A percentile compares a stretch with the other conserved stretches of the same genome.
These are phyloP conservation scores for Trachops cirrhosus DNA, from an alignment of 2,797 vertebrate genomes.

Conservation along the genomic window DNA sequence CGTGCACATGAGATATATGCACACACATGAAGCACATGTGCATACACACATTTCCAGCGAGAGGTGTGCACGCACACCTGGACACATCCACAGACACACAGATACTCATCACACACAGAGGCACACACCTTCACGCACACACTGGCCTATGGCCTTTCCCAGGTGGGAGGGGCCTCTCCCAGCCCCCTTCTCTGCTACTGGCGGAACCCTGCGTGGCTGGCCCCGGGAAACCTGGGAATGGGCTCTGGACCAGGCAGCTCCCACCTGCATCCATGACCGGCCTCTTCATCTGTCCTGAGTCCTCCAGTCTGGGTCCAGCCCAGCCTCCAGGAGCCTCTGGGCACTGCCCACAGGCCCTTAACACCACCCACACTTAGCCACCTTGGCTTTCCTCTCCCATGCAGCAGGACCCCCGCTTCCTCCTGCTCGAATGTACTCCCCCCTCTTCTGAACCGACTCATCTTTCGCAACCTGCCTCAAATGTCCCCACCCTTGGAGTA, in stretches of 20 bases:
- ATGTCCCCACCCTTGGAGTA: neutral
- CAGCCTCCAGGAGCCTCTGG: neutral
- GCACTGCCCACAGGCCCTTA: neutral
- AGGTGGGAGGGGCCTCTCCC: neutral
- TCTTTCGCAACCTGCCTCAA: neutral
- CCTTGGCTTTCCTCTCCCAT: neutral
- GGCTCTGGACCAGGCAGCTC: neutral
- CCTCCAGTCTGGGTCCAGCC: neutral
- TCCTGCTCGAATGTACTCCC: neutral
- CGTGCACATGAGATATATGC: accelerated
- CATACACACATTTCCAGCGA: neutral
- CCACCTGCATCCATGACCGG: neutral
- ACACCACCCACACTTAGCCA: neutral
- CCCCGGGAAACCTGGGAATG: neutral
- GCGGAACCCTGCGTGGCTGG: neutral
- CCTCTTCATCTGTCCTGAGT: neutral
- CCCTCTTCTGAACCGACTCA: neutral
- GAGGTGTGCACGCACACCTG: neutral
- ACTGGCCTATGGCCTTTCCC: neutral
- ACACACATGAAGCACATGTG: neutral
- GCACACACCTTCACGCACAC: neutral
- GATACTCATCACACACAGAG: neutral
- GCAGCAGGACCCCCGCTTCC: neutral
- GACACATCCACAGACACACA: neutral
- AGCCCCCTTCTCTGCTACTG: neutral